These are phyloP conservation scores for Odontamblyopus lacepedii DNA, from an alignment of 2,797 vertebrate genomes.

Conservation along the genomic window DNA sequence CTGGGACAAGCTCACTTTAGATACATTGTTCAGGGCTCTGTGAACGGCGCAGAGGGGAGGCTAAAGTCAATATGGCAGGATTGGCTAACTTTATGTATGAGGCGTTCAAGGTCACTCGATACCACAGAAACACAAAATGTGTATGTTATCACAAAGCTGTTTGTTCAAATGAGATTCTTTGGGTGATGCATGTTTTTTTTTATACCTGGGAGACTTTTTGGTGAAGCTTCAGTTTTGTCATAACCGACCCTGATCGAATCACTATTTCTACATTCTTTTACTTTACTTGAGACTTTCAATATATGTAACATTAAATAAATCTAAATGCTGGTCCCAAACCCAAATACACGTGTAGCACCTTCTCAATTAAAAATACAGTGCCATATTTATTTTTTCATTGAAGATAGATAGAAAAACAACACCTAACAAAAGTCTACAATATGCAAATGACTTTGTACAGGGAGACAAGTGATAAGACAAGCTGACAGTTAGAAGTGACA, in stretches of 20 bases:
- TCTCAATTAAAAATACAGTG: background rate
- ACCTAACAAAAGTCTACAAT: background rate
- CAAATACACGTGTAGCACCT: background rate
- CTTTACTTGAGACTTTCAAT: background rate
- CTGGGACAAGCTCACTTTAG: conserved; percentile 91
- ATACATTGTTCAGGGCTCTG: conserved; percentile 85
- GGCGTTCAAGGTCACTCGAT: conserved; percentile 71
- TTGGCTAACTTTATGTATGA: conserved; percentile 73
- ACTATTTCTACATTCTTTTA: background rate
- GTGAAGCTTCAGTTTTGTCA: background rate
- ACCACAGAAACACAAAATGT: conserved; percentile 55
- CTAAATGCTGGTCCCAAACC: background rate
- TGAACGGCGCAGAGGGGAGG: conserved; percentile 75
- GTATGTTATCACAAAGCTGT: background rate
- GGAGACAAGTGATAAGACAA: background rate
- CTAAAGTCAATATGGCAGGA: conserved; percentile 79
- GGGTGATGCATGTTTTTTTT: background rate
- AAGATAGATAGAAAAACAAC: background rate
- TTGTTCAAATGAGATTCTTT: background rate
- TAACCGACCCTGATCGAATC: background rate
- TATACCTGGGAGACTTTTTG: background rate
- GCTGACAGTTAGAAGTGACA: background rate
- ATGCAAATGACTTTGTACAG: background rate
- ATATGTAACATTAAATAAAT: background rate
- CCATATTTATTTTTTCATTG: background rate